Evolutionary conservation across 2,113 vertebrate species (phyloP).

Genomic region (Epinephelus lanceolatus): DNA sequence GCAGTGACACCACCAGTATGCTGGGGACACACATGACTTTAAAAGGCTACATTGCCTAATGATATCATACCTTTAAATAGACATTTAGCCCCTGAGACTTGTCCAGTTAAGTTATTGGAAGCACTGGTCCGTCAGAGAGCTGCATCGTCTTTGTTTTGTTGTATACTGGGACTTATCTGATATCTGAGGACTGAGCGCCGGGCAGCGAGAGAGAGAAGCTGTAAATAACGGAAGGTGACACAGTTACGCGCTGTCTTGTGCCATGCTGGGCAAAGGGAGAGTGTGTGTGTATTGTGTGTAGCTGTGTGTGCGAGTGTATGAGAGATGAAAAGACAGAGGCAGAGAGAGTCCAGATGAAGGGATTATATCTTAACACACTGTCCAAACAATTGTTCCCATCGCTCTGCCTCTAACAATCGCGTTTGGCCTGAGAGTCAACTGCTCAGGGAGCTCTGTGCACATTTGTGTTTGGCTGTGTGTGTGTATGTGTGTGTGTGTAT

Average conservation of each 20-base stretch:
- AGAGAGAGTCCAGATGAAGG: conserved; percentile 72
- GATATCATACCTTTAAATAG: not conserved
- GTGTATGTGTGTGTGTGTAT: conserved; percentile 8
- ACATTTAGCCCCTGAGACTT: not conserved
- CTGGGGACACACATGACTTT: not conserved
- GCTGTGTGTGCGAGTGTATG: not conserved
- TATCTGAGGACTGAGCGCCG: conserved; percentile 16
- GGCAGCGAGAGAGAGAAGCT: conserved; percentile 36
- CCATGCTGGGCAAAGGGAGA: not conserved
- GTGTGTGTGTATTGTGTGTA: conserved; percentile 14
- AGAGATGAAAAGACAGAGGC: conserved; percentile 57
- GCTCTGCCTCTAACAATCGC: conserved; percentile 55
- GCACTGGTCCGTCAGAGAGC: not conserved
- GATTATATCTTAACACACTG: conserved; percentile 74
- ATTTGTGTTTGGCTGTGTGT: conserved; percentile 16
- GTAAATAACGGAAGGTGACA: conserved; percentile 45
- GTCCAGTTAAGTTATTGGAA: not conserved
- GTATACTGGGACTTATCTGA: conserved; percentile 20
- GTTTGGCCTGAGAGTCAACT: conserved; percentile 62
- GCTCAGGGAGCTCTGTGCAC: conserved; percentile 1
- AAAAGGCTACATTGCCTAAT: not conserved
- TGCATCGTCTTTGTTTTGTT: conserved; percentile 5
- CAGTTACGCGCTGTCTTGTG: not conserved
- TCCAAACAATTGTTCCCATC: conserved; percentile 75
- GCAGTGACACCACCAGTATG: not conserved